phyloP scores from a whole-genome alignment of 2,888 invertebrate species.

The Aplocera efformata region DNA sequence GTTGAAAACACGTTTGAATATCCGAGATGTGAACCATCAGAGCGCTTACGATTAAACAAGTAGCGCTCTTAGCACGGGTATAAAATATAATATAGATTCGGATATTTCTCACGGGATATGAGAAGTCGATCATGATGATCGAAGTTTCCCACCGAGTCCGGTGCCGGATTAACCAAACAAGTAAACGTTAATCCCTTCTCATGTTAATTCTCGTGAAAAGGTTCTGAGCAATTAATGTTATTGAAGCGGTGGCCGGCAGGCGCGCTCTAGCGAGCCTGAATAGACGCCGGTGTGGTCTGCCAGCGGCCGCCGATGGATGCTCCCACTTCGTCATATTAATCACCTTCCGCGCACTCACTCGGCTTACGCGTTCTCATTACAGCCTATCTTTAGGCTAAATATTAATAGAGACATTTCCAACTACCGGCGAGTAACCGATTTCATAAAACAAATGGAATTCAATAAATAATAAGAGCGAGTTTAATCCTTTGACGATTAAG shows the following conservation, averaged over 20 bases:
- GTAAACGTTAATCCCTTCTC: constrained; percentile 67
- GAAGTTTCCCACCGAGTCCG: constrained; percentile 53
- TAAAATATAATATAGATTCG: constrained; percentile 25
- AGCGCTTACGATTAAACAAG: constrained; percentile 20
- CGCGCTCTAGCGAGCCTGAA: constrained; percentile 39
- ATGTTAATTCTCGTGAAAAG: constrained; percentile 65
- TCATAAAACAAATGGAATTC: constrained; percentile 51
- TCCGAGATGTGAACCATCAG: constrained; percentile 11
- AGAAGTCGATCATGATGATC: constrained; percentile 39
- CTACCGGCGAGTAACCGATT: constrained; percentile 57
- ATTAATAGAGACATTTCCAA: constrained; percentile 76
- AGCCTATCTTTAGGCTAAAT: constrained; percentile 74
- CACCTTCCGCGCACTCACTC: constrained; percentile 65
- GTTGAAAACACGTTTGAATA: constrained; percentile 17
- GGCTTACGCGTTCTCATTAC: constrained; percentile 78
- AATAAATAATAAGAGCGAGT: constrained; percentile 52
- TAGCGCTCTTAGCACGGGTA: constrained; percentile 29
- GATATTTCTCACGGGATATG: constrained; percentile 35
- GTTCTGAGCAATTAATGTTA: constrained; percentile 58
- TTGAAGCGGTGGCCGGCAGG: constrained; percentile 37
- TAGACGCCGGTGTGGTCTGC: constrained; percentile 56
- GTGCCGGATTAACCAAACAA: constrained; percentile 65
- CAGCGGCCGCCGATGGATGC: constrained; percentile 50
- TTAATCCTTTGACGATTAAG: constrained; percentile 49
- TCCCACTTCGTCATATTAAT: constrained; percentile 73